Evolutionary conservation across 2,113 vertebrate species (phyloP), one percentile per base, ranked within the genome.

Genomic region (Corvus cornix): DNA sequence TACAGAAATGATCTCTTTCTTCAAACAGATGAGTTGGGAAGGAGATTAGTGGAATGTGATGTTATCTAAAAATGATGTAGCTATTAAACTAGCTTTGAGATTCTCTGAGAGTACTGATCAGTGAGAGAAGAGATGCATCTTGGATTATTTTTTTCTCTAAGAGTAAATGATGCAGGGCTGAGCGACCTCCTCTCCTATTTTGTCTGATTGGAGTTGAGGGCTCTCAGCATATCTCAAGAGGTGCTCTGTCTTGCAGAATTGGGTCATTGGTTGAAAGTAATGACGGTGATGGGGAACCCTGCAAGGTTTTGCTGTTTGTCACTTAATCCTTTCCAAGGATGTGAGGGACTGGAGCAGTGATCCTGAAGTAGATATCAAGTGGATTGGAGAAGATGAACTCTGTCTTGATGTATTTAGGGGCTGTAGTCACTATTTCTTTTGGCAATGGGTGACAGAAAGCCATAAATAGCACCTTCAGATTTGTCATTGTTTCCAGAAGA

Each of bases 401-500:
- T 3, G 1, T 81, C 48, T 55, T 93, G 41, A 52, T 87, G 62
- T 76, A 33, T 79, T 91, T 90, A 41, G 81, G 76, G 69, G 69
- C 64, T 79, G n/a, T 39, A 91, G 77, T 60, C 60, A 64, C 22
- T 70, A 10, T 84, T 93, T 87, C 58, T 96, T 64, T 62, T 91
- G 66, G 74, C 44, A 30, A 16, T 82, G 62, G 56, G 49, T 75
- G 70, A 64, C 66, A 87, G 58, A 91, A 85, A 79, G 46, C 58
- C 81, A 41, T 95, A 91, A 95, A 79, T 75, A 92, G 49, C 62
- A 89, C 70, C 89, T 89, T 85, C 66, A 76, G 62, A 5, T 93
- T 91, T 94, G 74, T 95, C 91, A 66, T 84, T 96, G 76, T 94
- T 92, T 95, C 80, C 93, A 94, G 80, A 84, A 97, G 88, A 93